Conservation (phyloP, 2,797 vertebrate genomes). For the Enteromius fasciolatus region DNA sequence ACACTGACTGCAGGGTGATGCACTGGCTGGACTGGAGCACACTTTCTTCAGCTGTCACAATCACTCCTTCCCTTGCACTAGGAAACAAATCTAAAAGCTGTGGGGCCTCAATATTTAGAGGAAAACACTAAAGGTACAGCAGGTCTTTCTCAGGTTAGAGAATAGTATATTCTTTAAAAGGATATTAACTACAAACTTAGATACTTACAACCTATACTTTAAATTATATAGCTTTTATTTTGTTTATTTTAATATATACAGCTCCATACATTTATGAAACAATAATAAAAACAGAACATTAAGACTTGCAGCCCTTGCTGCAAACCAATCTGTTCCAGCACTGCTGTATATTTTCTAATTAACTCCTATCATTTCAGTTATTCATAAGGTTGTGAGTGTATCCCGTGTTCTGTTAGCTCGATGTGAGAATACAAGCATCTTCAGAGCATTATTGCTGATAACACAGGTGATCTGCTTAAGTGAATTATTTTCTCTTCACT, state of each 20-base stretch:
- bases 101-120: background rate
- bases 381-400: conserved; percentile 67
- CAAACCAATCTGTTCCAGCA: conserved; percentile 66
- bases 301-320: conserved; percentile 43
- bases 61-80: conserved; percentile 16
- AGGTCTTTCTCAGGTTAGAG: too few relatives aligned
- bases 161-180: background rate
- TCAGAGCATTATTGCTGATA: conserved; percentile 70
- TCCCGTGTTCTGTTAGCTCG: conserved; percentile 48
- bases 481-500: conserved; percentile 75
- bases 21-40: conserved; percentile 47
- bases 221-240: too few relatives aligned
- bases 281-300: background rate
- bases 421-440: conserved; percentile 69
- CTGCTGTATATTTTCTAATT: conserved; percentile 71
- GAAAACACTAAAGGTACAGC: background rate
- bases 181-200: background rate
- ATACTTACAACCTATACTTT: background rate
- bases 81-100: conserved; percentile 10
- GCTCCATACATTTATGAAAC: background rate
- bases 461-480: conserved; percentile 70
- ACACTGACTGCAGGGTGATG: conserved; percentile 49
- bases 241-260: too few relatives aligned
- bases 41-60: conserved; percentile 9
- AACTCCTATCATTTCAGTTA: conserved; percentile 73